Base-by-base conservation (phyloP, 2,113 vertebrate species). In the Brachyhypopomus occidentalis region DNA sequence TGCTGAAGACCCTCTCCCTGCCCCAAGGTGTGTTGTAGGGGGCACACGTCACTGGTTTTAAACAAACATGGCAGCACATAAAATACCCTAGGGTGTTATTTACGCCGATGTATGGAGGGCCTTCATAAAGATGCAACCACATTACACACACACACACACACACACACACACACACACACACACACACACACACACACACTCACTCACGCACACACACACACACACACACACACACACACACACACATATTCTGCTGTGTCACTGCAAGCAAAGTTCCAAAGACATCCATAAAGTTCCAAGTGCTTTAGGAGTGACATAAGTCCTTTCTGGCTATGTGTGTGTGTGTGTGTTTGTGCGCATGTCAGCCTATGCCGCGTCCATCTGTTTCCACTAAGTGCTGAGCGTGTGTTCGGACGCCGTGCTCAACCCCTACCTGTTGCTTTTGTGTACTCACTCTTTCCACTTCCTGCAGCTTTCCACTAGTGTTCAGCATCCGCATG, bases 51-150 rank as follows among this genome's bases (percentile, higher is more conserved):
- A 76, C 87, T 90, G 88, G 81, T 85, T 83, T 83, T 80, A 84
- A 86, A 75, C 19, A 1, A 80, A 82, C 72, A 79, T 91, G 86
- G 82, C 84, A 77, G 72, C 22, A 59, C 41, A 82, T 78, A 67
- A 80, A 77, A 83, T 84, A 58, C 27, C 41, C 62, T 79, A 30
- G 56, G 8, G 48, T 89, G 34, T 89, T 90, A 90, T 92, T 92
- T 86, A 91, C 84, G 80, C 60, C 22, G 45, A 77, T 77, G 66
- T 79, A 79, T 71, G n/a, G 25, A 52, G 45, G 12, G 45, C 27
- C 48, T 55, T 75, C 41, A 56, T 34, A 58, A 76, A 30, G 72
- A 59, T 64, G 34, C n/a, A 55, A 60, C 36, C 74, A 77, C 62
- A 81, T 67, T 30, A 30, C 30, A 30, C 55, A 69, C 75, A 72